Evolutionary conservation across 2,888 invertebrate species (phyloP).

Genomic region (Epirrhoe tristata): DNA sequence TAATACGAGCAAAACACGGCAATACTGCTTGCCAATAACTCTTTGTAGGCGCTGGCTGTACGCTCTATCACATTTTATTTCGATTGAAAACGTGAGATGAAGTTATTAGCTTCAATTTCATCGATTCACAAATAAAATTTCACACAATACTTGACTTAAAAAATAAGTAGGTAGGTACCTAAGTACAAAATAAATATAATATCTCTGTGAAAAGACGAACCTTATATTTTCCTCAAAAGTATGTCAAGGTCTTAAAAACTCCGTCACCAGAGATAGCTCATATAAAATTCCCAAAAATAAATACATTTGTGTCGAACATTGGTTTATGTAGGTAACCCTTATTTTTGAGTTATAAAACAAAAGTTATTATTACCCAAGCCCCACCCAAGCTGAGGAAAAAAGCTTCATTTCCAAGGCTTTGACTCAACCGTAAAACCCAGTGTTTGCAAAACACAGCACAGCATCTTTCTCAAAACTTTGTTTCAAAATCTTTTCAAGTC

Average conservation of each 20-base stretch:
- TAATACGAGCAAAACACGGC: constrained; percentile 35
- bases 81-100: constrained; percentile 23
- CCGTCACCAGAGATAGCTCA: too few species aligned
- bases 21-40: constrained; percentile 34
- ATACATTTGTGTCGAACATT: too few species aligned
- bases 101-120: background rate
- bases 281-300: too few species aligned
- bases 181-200: too few species aligned
- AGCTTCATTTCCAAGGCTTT: background rate
- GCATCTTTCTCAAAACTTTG: constrained; percentile 16
- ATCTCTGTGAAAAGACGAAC: too few species aligned
- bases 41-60: constrained; percentile 29
- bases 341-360: background rate
- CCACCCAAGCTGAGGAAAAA: constrained; percentile 15
- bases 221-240: too few species aligned
- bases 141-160: too few species aligned
- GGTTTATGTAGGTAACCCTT: too few species aligned
- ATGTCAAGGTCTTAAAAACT: too few species aligned
- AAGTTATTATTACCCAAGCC: too few species aligned
- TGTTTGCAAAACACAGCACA: constrained; percentile 16
- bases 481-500: constrained; percentile 18
- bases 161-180: too few species aligned
- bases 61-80: constrained; percentile 8
- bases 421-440: constrained; percentile 22
- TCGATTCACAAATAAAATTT: background rate